Evolutionary conservation across 2,113 vertebrate species (phyloP).

Genomic region (Abramis brama): DNA sequence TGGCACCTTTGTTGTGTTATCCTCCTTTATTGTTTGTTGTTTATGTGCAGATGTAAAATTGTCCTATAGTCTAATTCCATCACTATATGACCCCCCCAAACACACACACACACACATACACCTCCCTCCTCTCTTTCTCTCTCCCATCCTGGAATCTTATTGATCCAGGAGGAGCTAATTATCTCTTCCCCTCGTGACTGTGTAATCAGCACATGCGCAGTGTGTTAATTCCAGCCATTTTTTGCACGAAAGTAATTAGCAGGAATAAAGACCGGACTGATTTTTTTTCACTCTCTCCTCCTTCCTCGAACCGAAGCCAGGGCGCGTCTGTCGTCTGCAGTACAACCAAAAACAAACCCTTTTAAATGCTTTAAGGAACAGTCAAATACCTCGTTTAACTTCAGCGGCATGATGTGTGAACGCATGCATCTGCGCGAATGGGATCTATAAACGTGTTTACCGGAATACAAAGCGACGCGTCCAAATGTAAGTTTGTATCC

Average conservation of each 20-base stretch:
- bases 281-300: constrained; percentile 90
- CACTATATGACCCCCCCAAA: constrained; percentile 62
- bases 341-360: constrained; percentile 82
- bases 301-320: constrained; percentile 80
- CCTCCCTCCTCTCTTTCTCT: constrained; percentile 76
- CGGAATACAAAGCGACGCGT: constrained; percentile 85
- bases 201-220: constrained; percentile 99
- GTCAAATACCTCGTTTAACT: constrained; percentile 76
- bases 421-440: constrained; percentile 86
- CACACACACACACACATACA: neutral
- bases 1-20: neutral
- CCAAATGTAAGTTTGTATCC: constrained; percentile 90
- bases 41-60: constrained; percentile 37
- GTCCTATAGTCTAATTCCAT: constrained; percentile 65
- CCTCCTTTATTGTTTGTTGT: constrained; percentile 68
- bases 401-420: constrained; percentile 81
- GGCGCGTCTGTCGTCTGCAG: constrained; percentile 78
- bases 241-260: constrained; percentile 99
- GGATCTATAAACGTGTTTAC: constrained; percentile 87
- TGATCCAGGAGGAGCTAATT: constrained; percentile 99
- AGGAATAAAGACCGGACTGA: constrained; percentile 99
- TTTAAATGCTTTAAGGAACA: constrained; percentile 80
- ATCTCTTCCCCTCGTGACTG: constrained; percentile 99
- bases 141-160: constrained; percentile 96
- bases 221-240: constrained; percentile 99